phyloP scores from a whole-genome alignment of 2,113 vertebrate genomes.

The Conger conger region DNA sequence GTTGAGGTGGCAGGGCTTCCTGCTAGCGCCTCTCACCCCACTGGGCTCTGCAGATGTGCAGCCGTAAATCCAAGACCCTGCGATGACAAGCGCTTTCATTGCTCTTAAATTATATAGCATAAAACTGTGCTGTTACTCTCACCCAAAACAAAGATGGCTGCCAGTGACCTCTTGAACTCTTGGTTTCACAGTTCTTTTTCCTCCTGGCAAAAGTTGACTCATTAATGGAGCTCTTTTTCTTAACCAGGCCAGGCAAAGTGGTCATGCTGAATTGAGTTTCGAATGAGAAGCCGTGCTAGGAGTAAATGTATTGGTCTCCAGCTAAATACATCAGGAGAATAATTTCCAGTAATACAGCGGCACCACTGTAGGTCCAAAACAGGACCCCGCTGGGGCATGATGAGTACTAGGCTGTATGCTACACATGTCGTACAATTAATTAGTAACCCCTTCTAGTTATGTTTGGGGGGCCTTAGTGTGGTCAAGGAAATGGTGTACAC shows the following conservation, averaged over 20 bases:
- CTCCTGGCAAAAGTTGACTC: not conserved
- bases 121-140: slow-evolving; percentile 11
- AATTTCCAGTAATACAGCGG: not conserved
- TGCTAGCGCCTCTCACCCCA: slow-evolving; percentile 26
- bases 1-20: slow-evolving; percentile 28
- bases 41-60: slow-evolving; percentile 53
- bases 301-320: not conserved
- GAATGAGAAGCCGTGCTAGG: not conserved
- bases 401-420: not conserved
- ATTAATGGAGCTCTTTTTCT: not conserved
- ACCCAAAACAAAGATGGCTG: slow-evolving; percentile 13
- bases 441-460: not conserved
- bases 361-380: not conserved
- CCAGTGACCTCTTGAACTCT: not conserved
- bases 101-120: slow-evolving; percentile 56
- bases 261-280: not conserved
- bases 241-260: not conserved
- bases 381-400: not conserved
- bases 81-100: slow-evolving; percentile 66
- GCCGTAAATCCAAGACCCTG: slow-evolving; percentile 55
- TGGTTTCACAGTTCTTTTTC: not conserved
- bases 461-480: not conserved
- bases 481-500: not conserved
- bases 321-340: not conserved
- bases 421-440: not conserved